Percentiles rank a stretch among this genome's conserved stretches.
These are phyloP conservation scores for Megastigmus dorsalis DNA, from an alignment of 2,888 invertebrate species.

Conservation along the genomic window DNA sequence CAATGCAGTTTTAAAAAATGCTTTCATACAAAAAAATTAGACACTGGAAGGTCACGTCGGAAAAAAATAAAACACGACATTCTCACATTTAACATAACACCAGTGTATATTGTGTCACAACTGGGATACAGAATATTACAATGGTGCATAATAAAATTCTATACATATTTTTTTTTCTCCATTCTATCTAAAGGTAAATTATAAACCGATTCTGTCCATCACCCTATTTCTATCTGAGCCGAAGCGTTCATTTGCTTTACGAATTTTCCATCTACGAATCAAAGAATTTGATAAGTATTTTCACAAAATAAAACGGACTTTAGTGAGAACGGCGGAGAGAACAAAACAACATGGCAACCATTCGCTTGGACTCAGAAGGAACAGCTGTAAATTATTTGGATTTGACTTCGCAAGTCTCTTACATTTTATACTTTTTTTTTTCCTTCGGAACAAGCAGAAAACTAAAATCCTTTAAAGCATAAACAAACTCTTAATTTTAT, in stretches of 20 bases:
- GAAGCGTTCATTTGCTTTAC: constrained; percentile 54
- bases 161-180: constrained; percentile 72
- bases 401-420: constrained; percentile 57
- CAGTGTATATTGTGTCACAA: constrained; percentile 74
- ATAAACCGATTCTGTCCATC: constrained; percentile 68
- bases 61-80: constrained; percentile 61
- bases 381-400: constrained; percentile 57
- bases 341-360: constrained; percentile 1
- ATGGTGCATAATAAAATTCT: constrained; percentile 74
- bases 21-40: constrained; percentile 35
- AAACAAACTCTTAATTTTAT: constrained; percentile 71
- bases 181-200: constrained; percentile 72
- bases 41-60: constrained; percentile 40
- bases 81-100: constrained; percentile 74
- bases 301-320: not conserved
- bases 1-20: constrained; percentile 42
- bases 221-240: constrained; percentile 66
- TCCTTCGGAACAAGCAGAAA: constrained; percentile 66
- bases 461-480: constrained; percentile 71
- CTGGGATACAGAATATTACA: constrained; percentile 74
- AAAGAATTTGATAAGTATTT: constrained; percentile 8
- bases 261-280: not conserved
- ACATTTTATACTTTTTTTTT: constrained; percentile 51
- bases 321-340: not conserved
- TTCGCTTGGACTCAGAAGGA: constrained; percentile 64